Base-by-base conservation (phyloP, 2,113 vertebrate genomes). In the Ceyx melanurus region DNA sequence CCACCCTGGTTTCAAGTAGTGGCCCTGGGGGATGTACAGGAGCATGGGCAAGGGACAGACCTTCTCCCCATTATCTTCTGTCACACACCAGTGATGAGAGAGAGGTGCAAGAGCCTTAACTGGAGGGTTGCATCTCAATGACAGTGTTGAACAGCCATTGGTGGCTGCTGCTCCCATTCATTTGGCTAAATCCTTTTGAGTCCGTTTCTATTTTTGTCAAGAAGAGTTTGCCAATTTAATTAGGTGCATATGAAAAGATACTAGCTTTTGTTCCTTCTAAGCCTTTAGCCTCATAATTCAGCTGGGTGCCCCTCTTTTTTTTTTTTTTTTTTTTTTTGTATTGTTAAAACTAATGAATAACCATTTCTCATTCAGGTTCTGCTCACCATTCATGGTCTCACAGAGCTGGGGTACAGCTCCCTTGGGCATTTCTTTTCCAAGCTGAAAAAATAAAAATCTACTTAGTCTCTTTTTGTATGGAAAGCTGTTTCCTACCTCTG, bases 241-340 rank as follows among this genome's bases (percentile, higher is more conserved):
- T 92, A 95, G 67, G 82, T 82, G 72, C 58, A 37, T 37, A 80
- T 85, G 75, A 94, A 95, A 94, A 95, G 82, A 82, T 29, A 72
- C 42, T 33, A 75, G 26, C 62, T 92, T 93, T 93, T 93, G 58
- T 89, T 89, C 85, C 78, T 76, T 33, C 48, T 76, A 77, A 88
- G 82, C 37, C 82, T 91, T 87, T 80, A 66, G 75, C 46, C 68
- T 88, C 54, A 46, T 89, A 66, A 70, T 92, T 91, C 71, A 91
- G 81, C 57, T 61, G 61, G 77, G 56, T 61, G 53, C 65, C 72
- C 65, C 54, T 81, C 58, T 3, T 33, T 64, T 76, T 50, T 66
- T 79, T 45, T 43, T 2, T n/a, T 65, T 46, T 45, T 48, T 2
- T n/a, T 65, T 54, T 15, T 31, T 33, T 23, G 13, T 23, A 76